phyloP scores from a whole-genome alignment of 2,113 vertebrate species.

The Malurus cyaneus region DNA sequence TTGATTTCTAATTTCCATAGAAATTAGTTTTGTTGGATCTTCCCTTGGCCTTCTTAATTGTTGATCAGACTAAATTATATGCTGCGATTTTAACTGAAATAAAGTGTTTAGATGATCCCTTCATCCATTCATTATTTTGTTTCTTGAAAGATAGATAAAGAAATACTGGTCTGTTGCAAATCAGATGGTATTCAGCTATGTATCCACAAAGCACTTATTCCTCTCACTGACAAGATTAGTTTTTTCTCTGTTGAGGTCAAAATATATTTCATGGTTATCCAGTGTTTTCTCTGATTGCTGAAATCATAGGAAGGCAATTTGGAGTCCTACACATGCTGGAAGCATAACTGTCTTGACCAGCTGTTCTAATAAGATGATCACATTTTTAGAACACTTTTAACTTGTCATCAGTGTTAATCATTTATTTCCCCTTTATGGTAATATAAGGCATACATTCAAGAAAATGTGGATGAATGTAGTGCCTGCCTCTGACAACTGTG shows the following conservation, averaged over 20 bases:
- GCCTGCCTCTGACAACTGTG: not conserved
- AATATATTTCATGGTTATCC: not conserved
- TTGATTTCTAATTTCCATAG: not conserved
- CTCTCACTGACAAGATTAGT: not conserved
- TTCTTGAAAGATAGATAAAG: not conserved
- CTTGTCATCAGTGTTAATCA: not conserved
- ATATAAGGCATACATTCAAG: not conserved
- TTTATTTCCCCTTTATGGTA: not conserved
- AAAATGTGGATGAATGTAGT: not conserved
- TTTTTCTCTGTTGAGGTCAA: not conserved
- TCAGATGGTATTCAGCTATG: not conserved
- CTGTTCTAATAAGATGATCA: not conserved
- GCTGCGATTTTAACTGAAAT: not conserved
- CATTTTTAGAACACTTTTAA: not conserved
- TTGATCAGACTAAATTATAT: not conserved
- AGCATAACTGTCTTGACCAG: not conserved
- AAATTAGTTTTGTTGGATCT: not conserved
- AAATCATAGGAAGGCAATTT: not conserved
- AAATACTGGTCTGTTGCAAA: not conserved
- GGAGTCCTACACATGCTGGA: not conserved
- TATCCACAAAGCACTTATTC: not conserved
- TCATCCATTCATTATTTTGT: not conserved
- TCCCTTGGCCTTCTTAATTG: not conserved
- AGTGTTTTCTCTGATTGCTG: not conserved
- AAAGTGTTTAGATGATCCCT: not conserved